Evolutionary conservation across 1,140 invertebrate genomes (phyloP), one percentile per base, ranked within the genome.

Genomic region (Anthonomus grandis): DNA sequence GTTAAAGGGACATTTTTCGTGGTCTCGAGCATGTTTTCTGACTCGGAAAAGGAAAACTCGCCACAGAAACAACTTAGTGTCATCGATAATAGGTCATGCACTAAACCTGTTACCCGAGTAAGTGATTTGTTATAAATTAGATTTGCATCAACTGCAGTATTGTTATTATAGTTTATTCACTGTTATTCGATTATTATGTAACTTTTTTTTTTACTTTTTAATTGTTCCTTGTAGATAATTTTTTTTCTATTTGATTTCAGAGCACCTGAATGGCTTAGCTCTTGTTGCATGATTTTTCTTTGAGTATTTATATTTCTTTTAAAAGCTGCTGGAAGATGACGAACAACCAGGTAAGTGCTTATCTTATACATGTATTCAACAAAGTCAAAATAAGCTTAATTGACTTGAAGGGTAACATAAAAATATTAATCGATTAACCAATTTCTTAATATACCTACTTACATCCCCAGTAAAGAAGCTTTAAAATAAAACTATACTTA

Each of bases 1-100:
- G n/a, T n/a, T n/a, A n/a, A n/a, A n/a, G n/a, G n/a, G n/a, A n/a
- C n/a, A n/a, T n/a, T n/a, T n/a, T n/a, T n/a, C n/a, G n/a, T n/a
- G n/a, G n/a, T n/a, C n/a, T n/a, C n/a, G n/a, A n/a, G n/a, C n/a
- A 56, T 56, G 53, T 38, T 46, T 24, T 36, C 45, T 23, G 44
- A 56, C n/a, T 24, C 37, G 15, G 47, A 58, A 23, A 58, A 58
- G 24, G 56, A 58, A n/a, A 44, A 19, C 34, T 53, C 57, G 5
- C 56, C 56, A 10, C 56, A 51, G 15, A 58, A 58, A 31, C 49
- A 52, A 23, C 31, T 59, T 5, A 39, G 45, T 27, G 41, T 21
- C 12, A 59, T 59, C 23, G 57, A 59, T 38, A 59, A 59, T 23
- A 45, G 57, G 41, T 59, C 57, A 2, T 59, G 57, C 31, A 59